Evolutionary conservation across 2,888 invertebrate genomes (phyloP).

Genomic region (Scrobipalpa costella): DNA sequence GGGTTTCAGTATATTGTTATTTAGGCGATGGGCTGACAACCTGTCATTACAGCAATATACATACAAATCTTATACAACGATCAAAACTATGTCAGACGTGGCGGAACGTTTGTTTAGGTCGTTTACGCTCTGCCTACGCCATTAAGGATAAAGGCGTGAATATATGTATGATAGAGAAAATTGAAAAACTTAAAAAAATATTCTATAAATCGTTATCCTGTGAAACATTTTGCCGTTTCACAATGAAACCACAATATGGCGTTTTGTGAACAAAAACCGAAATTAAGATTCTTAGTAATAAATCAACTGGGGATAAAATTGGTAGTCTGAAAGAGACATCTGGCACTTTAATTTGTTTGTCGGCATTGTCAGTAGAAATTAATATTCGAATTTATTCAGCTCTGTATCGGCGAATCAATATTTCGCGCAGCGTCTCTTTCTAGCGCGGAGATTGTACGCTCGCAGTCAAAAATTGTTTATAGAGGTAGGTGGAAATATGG

Average conservation of each 20-base stretch:
- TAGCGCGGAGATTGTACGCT: conserved; percentile 30
- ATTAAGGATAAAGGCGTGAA: too few relatives aligned
- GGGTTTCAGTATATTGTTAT: too few relatives aligned
- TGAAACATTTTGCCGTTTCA: background rate
- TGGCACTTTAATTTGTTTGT: conserved; percentile 79
- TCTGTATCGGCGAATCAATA: conserved; percentile 75
- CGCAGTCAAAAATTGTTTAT: background rate
- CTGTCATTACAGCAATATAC: too few relatives aligned
- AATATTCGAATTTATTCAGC: conserved; percentile 81
- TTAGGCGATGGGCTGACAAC: too few relatives aligned
- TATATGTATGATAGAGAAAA: too few relatives aligned
- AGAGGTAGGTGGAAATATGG: too few relatives aligned
- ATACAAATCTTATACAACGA: too few relatives aligned
- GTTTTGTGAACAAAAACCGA: conserved; percentile 36
- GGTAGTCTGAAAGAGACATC: conserved; percentile 71
- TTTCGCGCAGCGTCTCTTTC: conserved; percentile 63
- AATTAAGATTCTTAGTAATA: conserved; percentile 50
- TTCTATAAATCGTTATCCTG: too few relatives aligned
- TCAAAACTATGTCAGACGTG: too few relatives aligned
- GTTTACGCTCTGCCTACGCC: too few relatives aligned
- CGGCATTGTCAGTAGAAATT: conserved; percentile 78
- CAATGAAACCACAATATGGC: background rate
- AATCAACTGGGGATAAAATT: conserved; percentile 64
- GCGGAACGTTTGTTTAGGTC: too few relatives aligned
- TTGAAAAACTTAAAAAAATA: too few relatives aligned